These are phyloP conservation scores for Orchestes rusci DNA, from an alignment of 2,888 invertebrate species.

Conservation along the genomic window DNA sequence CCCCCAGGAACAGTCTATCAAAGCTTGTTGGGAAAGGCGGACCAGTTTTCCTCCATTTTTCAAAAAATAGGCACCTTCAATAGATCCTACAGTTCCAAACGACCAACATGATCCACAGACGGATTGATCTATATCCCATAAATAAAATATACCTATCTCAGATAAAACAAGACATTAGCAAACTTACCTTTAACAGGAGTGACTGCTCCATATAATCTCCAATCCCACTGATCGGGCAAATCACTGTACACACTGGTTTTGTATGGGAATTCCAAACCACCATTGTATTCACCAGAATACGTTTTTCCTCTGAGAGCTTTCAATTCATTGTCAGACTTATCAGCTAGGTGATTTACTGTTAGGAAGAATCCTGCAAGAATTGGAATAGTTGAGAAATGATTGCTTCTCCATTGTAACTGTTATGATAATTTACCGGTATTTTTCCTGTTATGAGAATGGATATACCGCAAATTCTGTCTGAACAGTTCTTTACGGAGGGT, in stretches of 20 bases:
- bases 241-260: slow-evolving; percentile 41
- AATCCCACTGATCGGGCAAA: slow-evolving; percentile 75
- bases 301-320: slow-evolving; percentile 64
- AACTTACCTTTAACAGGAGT: slow-evolving; percentile 90
- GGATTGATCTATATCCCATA: slow-evolving; percentile 94
- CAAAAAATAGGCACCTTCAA: slow-evolving; percentile 87
- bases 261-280: slow-evolving; percentile 75
- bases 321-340: slow-evolving; percentile 70
- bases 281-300: slow-evolving; percentile 57
- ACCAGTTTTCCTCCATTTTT: slow-evolving; percentile 74
- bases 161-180: too few species aligned
- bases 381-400: neutral
- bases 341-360: slow-evolving; percentile 82
- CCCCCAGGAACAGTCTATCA: slow-evolving; percentile 95
- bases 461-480: slow-evolving; percentile 75
- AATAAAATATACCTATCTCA: too few species aligned
- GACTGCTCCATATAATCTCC: slow-evolving; percentile 88
- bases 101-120: slow-evolving; percentile 98
- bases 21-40: slow-evolving; percentile 84
- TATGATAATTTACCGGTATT: slow-evolving; percentile 36
- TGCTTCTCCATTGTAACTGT: neutral
- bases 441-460: slow-evolving; percentile 39
- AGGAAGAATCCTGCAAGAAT: slow-evolving; percentile 54
- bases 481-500: slow-evolving; percentile 67
- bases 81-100: slow-evolving; percentile 87